These are phyloP conservation scores for Drosophila arawakana DNA, from an alignment of 1,140 invertebrate genomes.

Conservation along the genomic window DNA sequence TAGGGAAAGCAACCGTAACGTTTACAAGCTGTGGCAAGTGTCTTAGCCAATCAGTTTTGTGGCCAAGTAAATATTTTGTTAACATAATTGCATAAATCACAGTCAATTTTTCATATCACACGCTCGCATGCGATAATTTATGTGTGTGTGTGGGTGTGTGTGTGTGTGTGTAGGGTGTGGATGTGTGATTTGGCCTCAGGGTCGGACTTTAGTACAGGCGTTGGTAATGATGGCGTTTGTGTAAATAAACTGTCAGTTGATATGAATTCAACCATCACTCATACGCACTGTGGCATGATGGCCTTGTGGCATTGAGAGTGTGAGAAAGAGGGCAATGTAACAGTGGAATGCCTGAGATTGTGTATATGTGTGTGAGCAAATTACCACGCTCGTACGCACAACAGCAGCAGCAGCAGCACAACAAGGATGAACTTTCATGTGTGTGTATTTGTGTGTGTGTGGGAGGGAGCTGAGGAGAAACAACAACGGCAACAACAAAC, in stretches of 20 bases:
- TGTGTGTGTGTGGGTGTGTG: constrained; percentile 2
- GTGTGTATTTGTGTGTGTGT: not conserved
- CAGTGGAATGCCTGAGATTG: constrained; percentile 39
- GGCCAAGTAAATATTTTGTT: constrained; percentile 79
- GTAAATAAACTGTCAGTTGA: constrained; percentile 80
- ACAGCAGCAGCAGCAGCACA: constrained; percentile 31
- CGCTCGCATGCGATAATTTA: constrained; percentile 57
- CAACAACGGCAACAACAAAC: constrained; percentile 1
- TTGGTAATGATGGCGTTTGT: constrained; percentile 73
- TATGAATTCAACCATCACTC: constrained; percentile 77
- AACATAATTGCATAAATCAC: constrained; percentile 80
- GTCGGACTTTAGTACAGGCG: constrained; percentile 25
- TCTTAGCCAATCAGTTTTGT: constrained; percentile 63
- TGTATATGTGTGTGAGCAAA: constrained; percentile 45
- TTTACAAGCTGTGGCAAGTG: constrained; percentile 29
- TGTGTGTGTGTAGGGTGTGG: constrained; percentile 15
- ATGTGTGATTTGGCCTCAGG: constrained; percentile 26
- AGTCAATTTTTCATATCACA: constrained; percentile 75
- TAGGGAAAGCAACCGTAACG: constrained; percentile 28
- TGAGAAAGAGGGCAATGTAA: not conserved
- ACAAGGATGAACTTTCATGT: constrained; percentile 2
- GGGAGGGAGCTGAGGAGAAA: constrained; percentile 9
- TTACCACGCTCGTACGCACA: constrained; percentile 75
- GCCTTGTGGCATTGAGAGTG: not conserved
- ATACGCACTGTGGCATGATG: constrained; percentile 55